Conservation (phyloP, 1,140 invertebrate genomes). For the Probaryconus sp. region DNA sequence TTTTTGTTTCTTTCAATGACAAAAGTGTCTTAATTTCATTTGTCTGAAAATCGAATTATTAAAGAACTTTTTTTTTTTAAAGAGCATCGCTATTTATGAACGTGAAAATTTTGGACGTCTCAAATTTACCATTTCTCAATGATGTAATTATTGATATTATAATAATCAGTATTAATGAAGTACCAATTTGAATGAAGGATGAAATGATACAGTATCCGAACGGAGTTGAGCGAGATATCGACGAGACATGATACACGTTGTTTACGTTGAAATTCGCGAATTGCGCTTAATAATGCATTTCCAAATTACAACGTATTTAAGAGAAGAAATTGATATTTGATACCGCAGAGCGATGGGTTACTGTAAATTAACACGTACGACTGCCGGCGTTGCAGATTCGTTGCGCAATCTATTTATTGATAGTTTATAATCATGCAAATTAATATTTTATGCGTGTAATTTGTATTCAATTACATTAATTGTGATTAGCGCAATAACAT, state of each 20-base stretch:
- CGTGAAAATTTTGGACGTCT: too few species aligned
- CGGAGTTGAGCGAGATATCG: too few species aligned
- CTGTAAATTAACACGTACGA: constrained; percentile 27
- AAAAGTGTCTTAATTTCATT: too few species aligned
- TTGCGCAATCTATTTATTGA: constrained; percentile 43
- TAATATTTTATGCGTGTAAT: constrained; percentile 37
- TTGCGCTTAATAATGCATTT: constrained; percentile 2
- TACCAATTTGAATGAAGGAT: constrained; percentile 8
- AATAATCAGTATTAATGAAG: too few species aligned
- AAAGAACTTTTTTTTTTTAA: too few species aligned
- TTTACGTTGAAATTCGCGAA: constrained; percentile 10
- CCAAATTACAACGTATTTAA: background rate
- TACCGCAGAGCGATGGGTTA: constrained; percentile 18
- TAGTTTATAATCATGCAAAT: constrained; percentile 51
- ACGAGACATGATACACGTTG: too few species aligned
- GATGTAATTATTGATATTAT: too few species aligned
- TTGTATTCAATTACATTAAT: constrained; percentile 41
- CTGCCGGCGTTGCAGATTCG: too few species aligned
- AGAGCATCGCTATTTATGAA: too few species aligned
- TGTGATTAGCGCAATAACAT: constrained; percentile 33
- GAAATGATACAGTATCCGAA: constrained; percentile 21
- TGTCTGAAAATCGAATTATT: too few species aligned
- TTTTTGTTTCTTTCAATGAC: too few species aligned
- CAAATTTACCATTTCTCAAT: too few species aligned
- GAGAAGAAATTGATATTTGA: constrained; percentile 36